A percentile compares a stretch with the other conserved stretches of the same genome.
Conservation (phyloP, 1,140 invertebrate genomes). For the Triops longicaudatus region DNA sequence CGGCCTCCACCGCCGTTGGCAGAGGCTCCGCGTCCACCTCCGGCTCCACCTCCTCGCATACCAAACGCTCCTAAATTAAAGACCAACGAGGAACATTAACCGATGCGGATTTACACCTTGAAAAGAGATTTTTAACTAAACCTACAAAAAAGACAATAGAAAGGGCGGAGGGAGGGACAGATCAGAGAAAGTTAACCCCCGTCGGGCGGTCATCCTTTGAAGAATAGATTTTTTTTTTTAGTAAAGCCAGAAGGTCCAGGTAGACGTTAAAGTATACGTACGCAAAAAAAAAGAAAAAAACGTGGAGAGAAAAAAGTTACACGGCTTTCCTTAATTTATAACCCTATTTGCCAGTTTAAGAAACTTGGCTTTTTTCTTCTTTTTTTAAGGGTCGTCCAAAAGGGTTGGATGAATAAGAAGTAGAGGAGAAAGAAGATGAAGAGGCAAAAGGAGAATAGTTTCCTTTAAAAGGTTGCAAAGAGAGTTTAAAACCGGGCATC, state of each 20-base stretch:
- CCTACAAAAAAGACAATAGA: neutral
- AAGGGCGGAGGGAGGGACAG: neutral
- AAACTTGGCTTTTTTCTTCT: neutral
- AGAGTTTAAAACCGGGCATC: neutral
- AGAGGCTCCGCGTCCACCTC: neutral
- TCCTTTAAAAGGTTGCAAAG: neutral
- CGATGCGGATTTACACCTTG: too few relatives aligned
- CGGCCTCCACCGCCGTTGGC: neutral
- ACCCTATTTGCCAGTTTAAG: constrained; percentile 6
- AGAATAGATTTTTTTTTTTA: neutral
- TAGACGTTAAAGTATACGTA: too few relatives aligned
- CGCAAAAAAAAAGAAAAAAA: neutral
- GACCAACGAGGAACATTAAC: neutral
- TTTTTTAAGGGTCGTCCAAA: neutral
- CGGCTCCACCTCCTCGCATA: neutral
- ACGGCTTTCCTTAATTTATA: neutral
- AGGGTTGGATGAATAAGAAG: neutral
- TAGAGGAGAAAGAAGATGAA: neutral
- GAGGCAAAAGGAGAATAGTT: neutral
- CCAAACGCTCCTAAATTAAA: constrained; percentile 2
- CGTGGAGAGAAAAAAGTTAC: neutral
- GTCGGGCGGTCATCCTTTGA: neutral
- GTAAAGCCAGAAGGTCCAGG: too few relatives aligned
- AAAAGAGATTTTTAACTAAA: neutral
- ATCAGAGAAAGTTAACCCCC: neutral